A percentile compares a stretch with the other conserved stretches of the same genome.
Evolutionary conservation across 2,888 invertebrate species (phyloP).

Genomic region (Nematopogon swammerdamellus): DNA sequence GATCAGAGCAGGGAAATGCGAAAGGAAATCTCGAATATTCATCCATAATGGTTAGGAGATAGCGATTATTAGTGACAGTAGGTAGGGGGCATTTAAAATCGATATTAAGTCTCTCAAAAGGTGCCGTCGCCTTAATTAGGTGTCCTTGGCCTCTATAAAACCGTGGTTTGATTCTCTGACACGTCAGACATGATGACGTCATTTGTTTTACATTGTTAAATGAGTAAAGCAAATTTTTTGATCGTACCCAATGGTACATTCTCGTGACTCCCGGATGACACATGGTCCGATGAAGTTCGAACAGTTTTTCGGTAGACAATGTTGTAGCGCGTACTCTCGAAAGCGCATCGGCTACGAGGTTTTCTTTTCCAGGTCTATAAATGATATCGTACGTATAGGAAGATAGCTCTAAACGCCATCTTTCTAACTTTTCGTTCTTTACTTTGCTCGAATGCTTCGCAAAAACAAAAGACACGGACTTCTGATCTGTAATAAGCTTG

Average conservation of each 20-base stretch:
- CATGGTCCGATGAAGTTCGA: conserved; percentile 7
- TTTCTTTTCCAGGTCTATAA: conserved; percentile 10
- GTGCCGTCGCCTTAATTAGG: conserved; percentile 10
- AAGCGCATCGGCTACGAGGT: conserved; percentile 10
- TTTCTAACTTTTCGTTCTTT: conserved; percentile 10
- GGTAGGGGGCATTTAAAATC: conserved; percentile 11
- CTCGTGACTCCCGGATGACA: conserved; percentile 11
- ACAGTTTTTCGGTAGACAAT: conserved; percentile 2
- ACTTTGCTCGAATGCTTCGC: conserved; percentile 5
- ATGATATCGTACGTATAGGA: conserved; percentile 8
- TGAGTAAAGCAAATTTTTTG: conserved; percentile 9
- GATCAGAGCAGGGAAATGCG: conserved; percentile 9
- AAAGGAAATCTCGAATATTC: conserved; percentile 8
- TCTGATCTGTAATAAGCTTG: conserved; percentile 9
- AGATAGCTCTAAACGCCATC: conserved; percentile 9
- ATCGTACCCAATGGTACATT: conserved; percentile 10
- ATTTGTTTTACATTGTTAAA: conserved; percentile 10
- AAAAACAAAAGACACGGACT: conserved; percentile 8
- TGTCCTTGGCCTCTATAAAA: conserved; percentile 6
- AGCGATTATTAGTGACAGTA: conserved; percentile 3
- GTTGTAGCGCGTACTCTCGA: conserved; percentile 8
- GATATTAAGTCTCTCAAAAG: conserved; percentile 11
- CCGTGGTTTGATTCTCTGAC: conserved; percentile 10
- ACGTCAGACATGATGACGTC: conserved; percentile 8
- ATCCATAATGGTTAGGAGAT: conserved; percentile 9